A percentile compares a stretch with the other conserved stretches of the same genome.
These are phyloP conservation scores for Macrophya annulata DNA, from an alignment of 2,888 invertebrate species.

Conservation along the genomic window DNA sequence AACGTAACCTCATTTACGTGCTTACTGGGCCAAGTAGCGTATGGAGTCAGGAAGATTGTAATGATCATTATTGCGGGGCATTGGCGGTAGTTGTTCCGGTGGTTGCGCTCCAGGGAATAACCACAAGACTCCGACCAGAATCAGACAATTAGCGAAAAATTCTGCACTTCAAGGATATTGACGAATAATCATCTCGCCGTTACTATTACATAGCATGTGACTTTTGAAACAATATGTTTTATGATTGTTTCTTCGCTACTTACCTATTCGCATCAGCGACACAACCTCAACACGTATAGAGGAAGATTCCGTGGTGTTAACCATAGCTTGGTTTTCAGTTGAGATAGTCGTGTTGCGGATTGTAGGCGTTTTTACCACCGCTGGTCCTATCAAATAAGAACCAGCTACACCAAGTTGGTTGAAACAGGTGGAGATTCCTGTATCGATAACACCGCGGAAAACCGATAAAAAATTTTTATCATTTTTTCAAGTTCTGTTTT, in stretches of 20 bases:
- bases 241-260: slow-evolving; percentile 30
- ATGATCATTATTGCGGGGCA: slow-evolving; percentile 56
- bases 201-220: background rate
- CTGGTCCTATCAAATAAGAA: slow-evolving; percentile 71
- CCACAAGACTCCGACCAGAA: slow-evolving; percentile 65
- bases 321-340: background rate
- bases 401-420: slow-evolving; percentile 71
- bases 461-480: background rate
- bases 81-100: slow-evolving; percentile 54
- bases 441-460: background rate
- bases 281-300: slow-evolving; percentile 64
- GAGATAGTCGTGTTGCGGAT: slow-evolving; percentile 2
- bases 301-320: slow-evolving; percentile 45
- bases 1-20: background rate
- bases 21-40: slow-evolving; percentile 46
- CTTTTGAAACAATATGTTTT: background rate
- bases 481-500: background rate
- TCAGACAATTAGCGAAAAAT: slow-evolving; percentile 66
- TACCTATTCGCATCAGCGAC: slow-evolving; percentile 69
- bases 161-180: slow-evolving; percentile 59
- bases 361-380: slow-evolving; percentile 57
- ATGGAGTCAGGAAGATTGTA: slow-evolving; percentile 35
- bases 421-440: slow-evolving; percentile 70
- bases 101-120: slow-evolving; percentile 66
- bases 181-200: background rate